phyloP scores from a whole-genome alignment of 1,140 invertebrate species.

The Drosophila gunungcola region DNA sequence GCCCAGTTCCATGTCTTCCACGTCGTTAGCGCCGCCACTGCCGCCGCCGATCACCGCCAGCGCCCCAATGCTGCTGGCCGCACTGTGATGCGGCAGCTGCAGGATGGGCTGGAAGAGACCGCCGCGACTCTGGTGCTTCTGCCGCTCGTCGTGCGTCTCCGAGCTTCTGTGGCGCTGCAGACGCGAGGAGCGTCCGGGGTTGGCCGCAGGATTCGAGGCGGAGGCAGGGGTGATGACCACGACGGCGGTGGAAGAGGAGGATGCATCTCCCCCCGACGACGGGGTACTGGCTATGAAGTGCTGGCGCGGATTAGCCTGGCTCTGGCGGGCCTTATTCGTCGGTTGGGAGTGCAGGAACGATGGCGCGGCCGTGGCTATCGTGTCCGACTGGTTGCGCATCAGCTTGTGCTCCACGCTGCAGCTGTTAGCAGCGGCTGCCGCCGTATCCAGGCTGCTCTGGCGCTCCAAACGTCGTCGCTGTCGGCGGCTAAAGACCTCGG shows the following conservation, averaged over 20 bases:
- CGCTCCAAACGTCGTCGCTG: slow-evolving; percentile 72
- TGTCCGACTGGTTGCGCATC: slow-evolving; percentile 80
- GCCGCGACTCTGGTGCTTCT: slow-evolving; percentile 72
- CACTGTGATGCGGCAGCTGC: slow-evolving; percentile 56
- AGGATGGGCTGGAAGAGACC: slow-evolving; percentile 71
- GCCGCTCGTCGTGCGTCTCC: slow-evolving; percentile 79
- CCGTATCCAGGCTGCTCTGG: slow-evolving; percentile 70
- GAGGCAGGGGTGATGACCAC: slow-evolving; percentile 44
- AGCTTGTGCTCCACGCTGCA: slow-evolving; percentile 50
- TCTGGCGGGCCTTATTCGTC: slow-evolving; percentile 29
- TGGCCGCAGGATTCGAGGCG: slow-evolving; percentile 6
- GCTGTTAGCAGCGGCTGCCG: slow-evolving; percentile 48
- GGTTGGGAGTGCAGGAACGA: slow-evolving; percentile 66
- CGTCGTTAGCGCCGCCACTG: slow-evolving; percentile 43
- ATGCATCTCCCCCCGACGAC: neutral
- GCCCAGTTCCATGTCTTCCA: slow-evolving; percentile 73
- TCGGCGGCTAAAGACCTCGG: slow-evolving; percentile 76
- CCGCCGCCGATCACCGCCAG: slow-evolving; percentile 31
- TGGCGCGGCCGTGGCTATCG: slow-evolving; percentile 57
- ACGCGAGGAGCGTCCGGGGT: slow-evolving; percentile 50
- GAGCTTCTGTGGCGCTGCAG: slow-evolving; percentile 80
- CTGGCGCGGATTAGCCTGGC: slow-evolving; percentile 50
- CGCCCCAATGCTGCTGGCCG: slow-evolving; percentile 48
- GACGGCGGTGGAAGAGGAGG: slow-evolving; percentile 27
- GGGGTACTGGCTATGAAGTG: slow-evolving; percentile 53